A percentile compares a stretch with the other conserved stretches of the same genome.
Conservation (phyloP, 1,140 invertebrate species). For the Achatina immaculata region DNA sequence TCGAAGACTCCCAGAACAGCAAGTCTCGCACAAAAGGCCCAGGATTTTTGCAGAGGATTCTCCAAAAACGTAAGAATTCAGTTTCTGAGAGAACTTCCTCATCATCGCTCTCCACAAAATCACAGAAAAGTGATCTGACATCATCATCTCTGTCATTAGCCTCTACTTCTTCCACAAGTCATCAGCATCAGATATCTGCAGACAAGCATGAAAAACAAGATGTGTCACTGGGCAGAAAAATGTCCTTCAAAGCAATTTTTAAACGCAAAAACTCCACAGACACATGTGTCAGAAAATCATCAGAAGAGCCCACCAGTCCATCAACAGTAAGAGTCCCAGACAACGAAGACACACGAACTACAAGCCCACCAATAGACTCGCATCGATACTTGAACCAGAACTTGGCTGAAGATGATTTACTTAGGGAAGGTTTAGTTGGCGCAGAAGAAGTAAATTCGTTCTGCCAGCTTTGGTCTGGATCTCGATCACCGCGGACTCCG, state of each 20-base stretch:
- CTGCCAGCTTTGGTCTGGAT: not conserved
- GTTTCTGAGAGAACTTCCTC: slow-evolving; percentile 41
- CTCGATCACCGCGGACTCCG: not conserved
- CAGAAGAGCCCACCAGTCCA: slow-evolving; percentile 49
- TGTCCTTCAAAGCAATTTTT: slow-evolving; percentile 59
- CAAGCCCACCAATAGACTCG: too few relatives aligned
- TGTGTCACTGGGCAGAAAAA: slow-evolving; percentile 47
- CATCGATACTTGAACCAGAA: too few relatives aligned
- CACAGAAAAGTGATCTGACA: slow-evolving; percentile 11
- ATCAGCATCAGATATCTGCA: not conserved
- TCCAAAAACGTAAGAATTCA: slow-evolving; percentile 53
- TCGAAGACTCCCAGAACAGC: slow-evolving; percentile 15
- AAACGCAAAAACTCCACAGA: slow-evolving; percentile 52
- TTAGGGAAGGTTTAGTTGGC: too few relatives aligned
- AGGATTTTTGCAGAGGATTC: slow-evolving; percentile 59
- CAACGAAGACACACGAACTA: slow-evolving; percentile 57
- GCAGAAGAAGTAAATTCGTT: not conserved
- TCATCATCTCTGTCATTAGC: slow-evolving; percentile 17
- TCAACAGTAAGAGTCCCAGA: slow-evolving; percentile 56
- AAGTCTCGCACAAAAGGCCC: slow-evolving; percentile 45
- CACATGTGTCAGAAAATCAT: slow-evolving; percentile 36
- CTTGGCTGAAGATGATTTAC: too few relatives aligned
- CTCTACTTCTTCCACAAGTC: not conserved
- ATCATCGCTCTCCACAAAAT: not conserved
- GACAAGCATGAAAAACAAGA: slow-evolving; percentile 43